Evolutionary conservation across 2,888 invertebrate species (phyloP).

Genomic region (Julus scanicus): DNA sequence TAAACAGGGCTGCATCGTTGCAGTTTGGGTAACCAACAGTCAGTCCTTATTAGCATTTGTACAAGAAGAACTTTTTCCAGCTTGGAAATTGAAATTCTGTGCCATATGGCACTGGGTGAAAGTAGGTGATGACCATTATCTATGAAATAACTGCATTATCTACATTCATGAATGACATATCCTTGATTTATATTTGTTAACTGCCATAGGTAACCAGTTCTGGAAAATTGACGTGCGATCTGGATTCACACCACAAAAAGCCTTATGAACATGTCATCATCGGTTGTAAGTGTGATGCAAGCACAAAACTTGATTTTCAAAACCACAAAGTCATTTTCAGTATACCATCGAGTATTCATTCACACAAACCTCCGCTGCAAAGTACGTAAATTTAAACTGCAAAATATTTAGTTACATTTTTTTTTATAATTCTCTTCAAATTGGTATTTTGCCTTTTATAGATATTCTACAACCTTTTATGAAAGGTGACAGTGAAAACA

Average conservation of each 20-base stretch:
- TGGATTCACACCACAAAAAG: constrained; percentile 79
- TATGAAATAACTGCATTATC: not conserved
- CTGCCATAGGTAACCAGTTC: constrained; percentile 73
- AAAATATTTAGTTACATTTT: constrained; percentile 44
- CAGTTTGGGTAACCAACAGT: constrained; percentile 94
- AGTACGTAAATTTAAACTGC: constrained; percentile 68
- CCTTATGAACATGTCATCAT: constrained; percentile 87
- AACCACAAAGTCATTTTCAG: constrained; percentile 77
- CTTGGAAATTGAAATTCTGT: constrained; percentile 79
- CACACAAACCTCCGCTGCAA: constrained; percentile 90
- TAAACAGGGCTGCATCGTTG: constrained; percentile 74
- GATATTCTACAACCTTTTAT: constrained; percentile 75
- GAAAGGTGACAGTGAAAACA: constrained; percentile 72
- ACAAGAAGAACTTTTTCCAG: constrained; percentile 76
- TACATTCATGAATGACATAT: not conserved
- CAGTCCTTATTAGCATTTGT: constrained; percentile 76
- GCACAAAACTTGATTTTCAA: constrained; percentile 61
- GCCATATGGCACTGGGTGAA: constrained; percentile 92
- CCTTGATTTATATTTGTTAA: not conserved
- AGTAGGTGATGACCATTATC: constrained; percentile 68
- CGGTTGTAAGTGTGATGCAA: constrained; percentile 66
- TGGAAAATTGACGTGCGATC: constrained; percentile 76
- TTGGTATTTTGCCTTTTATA: constrained; percentile 63
- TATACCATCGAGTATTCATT: constrained; percentile 91
- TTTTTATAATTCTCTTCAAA: not conserved